These are phyloP conservation scores for Ruditapes philippinarum DNA, from an alignment of 1,140 invertebrate genomes.

Conservation along the genomic window DNA sequence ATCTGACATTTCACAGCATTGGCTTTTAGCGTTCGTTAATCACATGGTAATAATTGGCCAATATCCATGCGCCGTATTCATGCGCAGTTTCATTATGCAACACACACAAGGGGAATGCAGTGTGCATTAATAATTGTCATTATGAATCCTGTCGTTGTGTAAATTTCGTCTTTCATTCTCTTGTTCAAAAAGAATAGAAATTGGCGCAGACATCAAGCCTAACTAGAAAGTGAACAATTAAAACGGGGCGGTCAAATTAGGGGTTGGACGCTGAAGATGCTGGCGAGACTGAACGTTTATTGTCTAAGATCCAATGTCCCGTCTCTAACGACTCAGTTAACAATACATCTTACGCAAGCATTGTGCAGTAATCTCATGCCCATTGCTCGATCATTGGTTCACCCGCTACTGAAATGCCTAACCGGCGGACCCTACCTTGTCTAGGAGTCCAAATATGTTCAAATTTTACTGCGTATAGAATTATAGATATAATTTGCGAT, in stretches of 20 bases:
- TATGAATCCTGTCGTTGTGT: slow-evolving; percentile 13
- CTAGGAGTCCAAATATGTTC: too few relatives aligned
- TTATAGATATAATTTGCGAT: too few relatives aligned
- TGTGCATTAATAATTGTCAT: slow-evolving; percentile 12
- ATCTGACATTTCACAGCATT: background rate
- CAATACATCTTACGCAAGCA: slow-evolving; percentile 5
- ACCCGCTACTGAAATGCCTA: too few relatives aligned
- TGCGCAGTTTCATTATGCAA: background rate
- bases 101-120: background rate
- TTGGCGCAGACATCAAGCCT: background rate
- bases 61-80: background rate
- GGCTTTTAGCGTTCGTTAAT: slow-evolving; percentile 26
- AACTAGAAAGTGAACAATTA: slow-evolving; percentile 16
- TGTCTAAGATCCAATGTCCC: background rate
- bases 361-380: background rate
- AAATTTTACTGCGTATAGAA: too few relatives aligned
- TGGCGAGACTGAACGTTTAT: background rate
- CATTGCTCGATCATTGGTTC: background rate
- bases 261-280: background rate
- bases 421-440: too few relatives aligned
- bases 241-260: slow-evolving; percentile 1
- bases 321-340: background rate
- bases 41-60: slow-evolving; percentile 14
- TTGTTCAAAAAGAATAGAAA: background rate
- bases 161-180: background rate